Base-by-base conservation (phyloP, 2,113 vertebrate genomes). In the Festucalex cinctus region DNA sequence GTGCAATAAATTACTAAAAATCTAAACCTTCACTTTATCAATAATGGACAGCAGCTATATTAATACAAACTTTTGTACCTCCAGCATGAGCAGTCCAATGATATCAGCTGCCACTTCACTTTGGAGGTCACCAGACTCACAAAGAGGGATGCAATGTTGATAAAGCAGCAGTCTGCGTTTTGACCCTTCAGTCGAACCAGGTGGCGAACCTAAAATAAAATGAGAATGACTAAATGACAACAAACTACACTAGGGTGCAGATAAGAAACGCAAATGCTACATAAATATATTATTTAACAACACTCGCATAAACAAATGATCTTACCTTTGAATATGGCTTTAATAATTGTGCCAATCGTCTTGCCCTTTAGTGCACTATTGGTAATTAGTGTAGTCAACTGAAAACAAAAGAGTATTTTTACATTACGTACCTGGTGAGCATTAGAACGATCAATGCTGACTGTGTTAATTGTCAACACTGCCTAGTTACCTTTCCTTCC, bases 91-190 rank as follows among this genome's bases (percentile, higher is more conserved):
- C 62, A 98, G 78, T 51, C 96, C 95, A 68, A 95, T 91, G 62
- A 98, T 94, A 76, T 98, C 96, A 64, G 94, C 91, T 1, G 90
- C 94, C 46, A 95, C 91, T 67, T 94, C 89, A 72, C 90, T 74
- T 69, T 93, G 93, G 63, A 99, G 87, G 62, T 98, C 94, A 26
- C 96, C 94, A 0, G 97, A 99, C 71, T 98, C 96, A 82, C 96
- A 94, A 3, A 98, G 85, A 0, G 89, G 92, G 72, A 97, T 61
- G 20, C 94, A 95, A 80, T 93, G 93, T 58, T 92, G 92, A 81
- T 99, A 99, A 48, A 97, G 67, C 14, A 92, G 88, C 37, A 92
- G 85, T 64, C 94, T 94, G 65, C 94, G 91, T 37, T 83, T 85
- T 22, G 93, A 88, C 2, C 95, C 94, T 0, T 90, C 91, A 16